Conservation (phyloP, 2,797 vertebrate genomes). For the Aldrovandia affinis region DNA sequence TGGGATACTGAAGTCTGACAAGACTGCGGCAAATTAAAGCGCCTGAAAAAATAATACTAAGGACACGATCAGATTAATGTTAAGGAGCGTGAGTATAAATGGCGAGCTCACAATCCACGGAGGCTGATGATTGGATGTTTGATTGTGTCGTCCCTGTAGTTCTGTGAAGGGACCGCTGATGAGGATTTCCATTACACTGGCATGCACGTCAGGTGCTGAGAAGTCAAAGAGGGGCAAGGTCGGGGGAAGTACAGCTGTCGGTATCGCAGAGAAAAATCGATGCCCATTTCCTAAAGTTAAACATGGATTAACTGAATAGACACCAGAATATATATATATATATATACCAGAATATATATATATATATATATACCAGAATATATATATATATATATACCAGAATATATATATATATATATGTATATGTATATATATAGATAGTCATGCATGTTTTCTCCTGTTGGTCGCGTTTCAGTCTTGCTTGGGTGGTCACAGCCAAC, state of each 20-base stretch:
- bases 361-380: background rate
- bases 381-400: background rate
- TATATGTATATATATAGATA: background rate
- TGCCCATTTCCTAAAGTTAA: constrained; percentile 53
- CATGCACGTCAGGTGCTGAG: background rate
- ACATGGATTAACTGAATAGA: constrained; percentile 54
- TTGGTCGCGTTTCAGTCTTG: background rate
- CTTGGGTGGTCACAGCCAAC: background rate
- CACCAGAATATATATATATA: constrained; percentile 32
- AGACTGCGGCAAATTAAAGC: constrained; percentile 9
- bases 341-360: background rate
- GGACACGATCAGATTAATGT: background rate
- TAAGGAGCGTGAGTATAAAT: background rate
- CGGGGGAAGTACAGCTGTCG: constrained; percentile 40
- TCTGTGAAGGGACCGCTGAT: background rate
- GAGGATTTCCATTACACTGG: background rate
- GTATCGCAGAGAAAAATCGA: constrained; percentile 59
- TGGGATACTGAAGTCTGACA: background rate
- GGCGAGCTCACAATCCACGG: background rate
- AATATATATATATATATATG: background rate
- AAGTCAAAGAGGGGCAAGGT: background rate
- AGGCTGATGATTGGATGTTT: background rate
- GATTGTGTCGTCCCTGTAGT: background rate
- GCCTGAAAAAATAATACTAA: background rate
- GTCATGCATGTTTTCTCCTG: background rate